These are phyloP conservation scores for Anabas testudineus DNA, from an alignment of 2,797 vertebrate species.

Conservation along the genomic window DNA sequence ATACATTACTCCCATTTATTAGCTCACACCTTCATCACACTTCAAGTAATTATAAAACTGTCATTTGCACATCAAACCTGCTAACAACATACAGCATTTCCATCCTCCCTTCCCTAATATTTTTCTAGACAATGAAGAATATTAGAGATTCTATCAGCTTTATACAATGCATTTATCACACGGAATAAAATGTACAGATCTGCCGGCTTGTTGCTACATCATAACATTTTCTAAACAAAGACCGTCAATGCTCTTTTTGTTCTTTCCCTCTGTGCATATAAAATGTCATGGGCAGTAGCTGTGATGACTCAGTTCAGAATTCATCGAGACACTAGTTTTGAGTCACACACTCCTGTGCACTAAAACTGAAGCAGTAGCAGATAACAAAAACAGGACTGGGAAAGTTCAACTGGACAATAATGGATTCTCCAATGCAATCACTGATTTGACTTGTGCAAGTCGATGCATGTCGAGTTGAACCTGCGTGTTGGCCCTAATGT, in stretches of 20 bases:
- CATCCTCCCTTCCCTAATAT: slow-evolving; percentile 14
- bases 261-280: slow-evolving; percentile 13
- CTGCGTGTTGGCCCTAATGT: background rate
- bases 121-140: slow-evolving; percentile 16
- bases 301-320: slow-evolving; percentile 25
- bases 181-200: slow-evolving; percentile 11
- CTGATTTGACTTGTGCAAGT: background rate
- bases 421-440: too few relatives aligned
- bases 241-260: slow-evolving; percentile 27
- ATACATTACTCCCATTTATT: slow-evolving; percentile 21
- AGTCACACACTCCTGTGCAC: background rate
- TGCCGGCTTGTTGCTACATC: slow-evolving; percentile 9
- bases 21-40: slow-evolving; percentile 39
- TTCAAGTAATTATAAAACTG: slow-evolving; percentile 36
- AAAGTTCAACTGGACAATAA: slow-evolving; percentile 8
- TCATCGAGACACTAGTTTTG: slow-evolving; percentile 18
- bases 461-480: background rate
- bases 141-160: slow-evolving; percentile 10
- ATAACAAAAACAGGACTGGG: background rate
- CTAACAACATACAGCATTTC: slow-evolving; percentile 1
- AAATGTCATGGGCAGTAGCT: slow-evolving; percentile 22
- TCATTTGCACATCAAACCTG: slow-evolving; percentile 19
- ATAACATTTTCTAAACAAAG: slow-evolving; percentile 19
- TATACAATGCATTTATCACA: background rate
- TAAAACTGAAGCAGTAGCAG: background rate